Evolutionary conservation across 2,113 vertebrate species (phyloP), one percentile per base, ranked within the genome.

Genomic region (Cheirogaleus medius): DNA sequence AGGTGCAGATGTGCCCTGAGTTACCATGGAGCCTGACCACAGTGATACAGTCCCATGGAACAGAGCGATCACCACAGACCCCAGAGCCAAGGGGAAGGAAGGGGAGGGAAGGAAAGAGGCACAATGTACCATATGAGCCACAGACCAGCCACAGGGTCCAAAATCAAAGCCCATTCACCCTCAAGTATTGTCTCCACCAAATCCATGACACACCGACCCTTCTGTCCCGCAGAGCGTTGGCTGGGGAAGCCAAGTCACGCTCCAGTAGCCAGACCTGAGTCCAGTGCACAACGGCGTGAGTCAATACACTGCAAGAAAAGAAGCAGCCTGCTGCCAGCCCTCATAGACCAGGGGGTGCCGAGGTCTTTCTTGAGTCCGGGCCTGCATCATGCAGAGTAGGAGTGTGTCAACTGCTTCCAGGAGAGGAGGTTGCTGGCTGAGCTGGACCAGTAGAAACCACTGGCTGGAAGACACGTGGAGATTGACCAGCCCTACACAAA

Each of bases 1-100:
- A 52, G 39, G 56, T 44, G n/a, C 25, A 39, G 42, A 63, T 6
- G 2, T 17, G 27, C 39, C 12, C 4, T 27, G 25, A 86, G n/a
- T 77, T 21, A 39, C 21, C 23, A 44, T 0, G n/a, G 4, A 60
- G 25, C 14, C 64, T 42, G 56, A 56, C 6, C n/a, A 32, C 52
- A 20, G 73, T 17, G 23, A 29, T 2, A 0, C 0, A 8, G 0
- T 29, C 25, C 39, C 25, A 14, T 3, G 18, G 21, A 69, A 18
- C 12, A 8, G 1, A 3, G 5, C 1, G 13, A 74, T 29, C n/a
- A 29, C 34, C 18, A 25, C 27, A 90, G 39, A 9, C 32, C 25
- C 58, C 21, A 32, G 44, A 68, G 39, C n/a, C 39, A 64, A 71
- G 52, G 6, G 12, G 68, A 69, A 25, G 34, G 9, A 32, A 71